Percentiles rank a stretch among this genome's conserved stretches.
These are phyloP conservation scores for Leucophenga maculata DNA, from an alignment of 2,888 invertebrate species.

Conservation along the genomic window DNA sequence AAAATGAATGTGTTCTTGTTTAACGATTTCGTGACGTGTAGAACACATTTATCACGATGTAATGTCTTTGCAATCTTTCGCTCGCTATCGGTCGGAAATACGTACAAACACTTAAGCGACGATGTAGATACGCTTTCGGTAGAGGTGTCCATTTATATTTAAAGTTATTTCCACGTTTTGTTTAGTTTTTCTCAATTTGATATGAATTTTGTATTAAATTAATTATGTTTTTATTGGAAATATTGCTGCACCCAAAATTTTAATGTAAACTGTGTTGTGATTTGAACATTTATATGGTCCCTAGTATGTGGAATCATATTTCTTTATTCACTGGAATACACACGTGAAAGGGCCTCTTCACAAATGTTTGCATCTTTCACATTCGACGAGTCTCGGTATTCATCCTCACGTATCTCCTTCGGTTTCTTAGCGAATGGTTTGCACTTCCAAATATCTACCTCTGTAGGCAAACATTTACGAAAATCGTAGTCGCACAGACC, in stretches of 20 bases:
- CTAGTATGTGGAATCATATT: neutral
- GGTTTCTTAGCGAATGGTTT: conserved; percentile 48
- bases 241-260: neutral
- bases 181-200: no score
- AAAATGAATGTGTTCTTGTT: no score
- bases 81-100: no score
- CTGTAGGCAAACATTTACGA: conserved; percentile 86
- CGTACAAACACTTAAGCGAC: no score
- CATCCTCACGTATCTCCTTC: conserved; percentile 10
- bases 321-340: conserved; percentile 34
- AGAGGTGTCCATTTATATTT: no score
- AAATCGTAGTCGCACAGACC: conserved; percentile 85
- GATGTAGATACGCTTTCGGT: no score
- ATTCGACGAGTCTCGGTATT: neutral
- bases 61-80: no score
- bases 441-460: conserved; percentile 79
- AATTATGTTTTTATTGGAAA: no score
- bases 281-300: neutral
- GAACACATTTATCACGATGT: neutral
- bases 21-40: neutral
- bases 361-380: conserved; percentile 28
- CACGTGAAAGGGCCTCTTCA: neutral
- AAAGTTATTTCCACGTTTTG: no score
- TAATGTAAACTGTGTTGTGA: no score
- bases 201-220: no score